Conservation (phyloP, 1,140 invertebrate genomes). For the Episyrphus balteatus region DNA sequence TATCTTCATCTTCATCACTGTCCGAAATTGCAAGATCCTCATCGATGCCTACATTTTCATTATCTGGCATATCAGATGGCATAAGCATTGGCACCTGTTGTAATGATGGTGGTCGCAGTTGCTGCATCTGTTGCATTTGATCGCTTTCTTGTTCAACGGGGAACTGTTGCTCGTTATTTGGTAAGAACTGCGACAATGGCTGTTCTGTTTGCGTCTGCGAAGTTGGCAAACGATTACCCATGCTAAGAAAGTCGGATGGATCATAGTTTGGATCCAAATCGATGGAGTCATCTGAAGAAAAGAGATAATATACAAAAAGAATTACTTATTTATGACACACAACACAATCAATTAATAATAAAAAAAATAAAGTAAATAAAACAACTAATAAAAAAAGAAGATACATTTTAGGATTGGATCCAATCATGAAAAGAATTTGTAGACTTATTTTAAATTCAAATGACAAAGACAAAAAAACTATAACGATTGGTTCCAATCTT, state of each 20-base stretch:
- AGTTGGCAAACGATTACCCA: conserved; percentile 18
- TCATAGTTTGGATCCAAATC: conserved; percentile 78
- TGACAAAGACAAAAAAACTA: too few species aligned
- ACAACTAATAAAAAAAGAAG: conserved; percentile 1
- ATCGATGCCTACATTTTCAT: conserved; percentile 42
- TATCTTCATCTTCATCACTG: conserved; percentile 54
- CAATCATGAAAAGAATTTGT: conserved; percentile 13
- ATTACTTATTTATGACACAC: too few species aligned
- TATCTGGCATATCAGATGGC: conserved; percentile 4
- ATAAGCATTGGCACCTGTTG: conserved; percentile 15
- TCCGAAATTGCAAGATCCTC: conserved; percentile 70
- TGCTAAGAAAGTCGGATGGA: conserved; percentile 65
- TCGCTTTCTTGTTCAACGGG: conserved; percentile 11
- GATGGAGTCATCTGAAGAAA: conserved; percentile 55
- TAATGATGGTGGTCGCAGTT: neutral
- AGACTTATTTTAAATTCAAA: too few species aligned
- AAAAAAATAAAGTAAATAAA: neutral
- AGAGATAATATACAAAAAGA: conserved; percentile 10
- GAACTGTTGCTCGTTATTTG: conserved; percentile 18
- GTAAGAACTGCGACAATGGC: conserved; percentile 19
- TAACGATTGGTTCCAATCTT: too few species aligned
- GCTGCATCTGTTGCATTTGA: neutral
- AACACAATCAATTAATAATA: too few species aligned
- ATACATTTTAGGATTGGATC: neutral
- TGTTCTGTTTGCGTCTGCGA: conserved; percentile 11